Evolutionary conservation across 2,888 invertebrate genomes (phyloP).

Genomic region (Lucinisca nassula): DNA sequence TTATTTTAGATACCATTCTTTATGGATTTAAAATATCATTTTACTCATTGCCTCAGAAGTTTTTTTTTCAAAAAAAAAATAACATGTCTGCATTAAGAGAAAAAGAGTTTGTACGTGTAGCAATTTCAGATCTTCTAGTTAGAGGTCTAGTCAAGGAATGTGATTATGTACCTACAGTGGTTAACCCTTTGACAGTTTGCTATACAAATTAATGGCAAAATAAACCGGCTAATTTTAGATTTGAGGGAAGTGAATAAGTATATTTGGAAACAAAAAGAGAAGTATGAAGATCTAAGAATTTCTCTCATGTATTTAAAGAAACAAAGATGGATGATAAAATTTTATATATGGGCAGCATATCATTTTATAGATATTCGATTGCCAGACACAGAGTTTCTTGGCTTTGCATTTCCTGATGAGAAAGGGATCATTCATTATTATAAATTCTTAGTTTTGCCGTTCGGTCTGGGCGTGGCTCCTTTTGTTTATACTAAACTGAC

Average conservation of each 20-base stretch:
- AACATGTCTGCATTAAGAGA: not conserved
- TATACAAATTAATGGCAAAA: not conserved
- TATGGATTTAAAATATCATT: not conserved
- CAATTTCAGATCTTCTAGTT: too few species aligned
- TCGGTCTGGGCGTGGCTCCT: too few species aligned
- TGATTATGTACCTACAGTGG: too few species aligned
- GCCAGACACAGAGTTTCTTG: slow-evolving; percentile 23
- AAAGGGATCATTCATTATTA: not conserved
- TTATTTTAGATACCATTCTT: slow-evolving; percentile 6
- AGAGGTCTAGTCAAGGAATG: too few species aligned
- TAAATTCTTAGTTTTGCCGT: too few species aligned
- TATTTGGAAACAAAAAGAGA: slow-evolving; percentile 23
- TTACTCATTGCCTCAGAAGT: not conserved
- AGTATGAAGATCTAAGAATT: slow-evolving; percentile 22
- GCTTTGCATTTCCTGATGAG: not conserved
- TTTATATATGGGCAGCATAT: slow-evolving; percentile 36
- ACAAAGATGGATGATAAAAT: slow-evolving; percentile 25
- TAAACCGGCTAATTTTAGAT: too few species aligned
- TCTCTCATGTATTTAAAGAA: too few species aligned
- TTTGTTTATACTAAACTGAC: slow-evolving; percentile 13
- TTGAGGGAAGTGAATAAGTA: too few species aligned
- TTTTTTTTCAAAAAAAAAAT: not conserved
- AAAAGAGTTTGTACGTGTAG: not conserved
- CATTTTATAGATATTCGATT: slow-evolving; percentile 29
- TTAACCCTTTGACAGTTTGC: too few species aligned